Base-by-base conservation (phyloP, 2,797 vertebrate genomes). In the Sylvilagus floridanus region DNA sequence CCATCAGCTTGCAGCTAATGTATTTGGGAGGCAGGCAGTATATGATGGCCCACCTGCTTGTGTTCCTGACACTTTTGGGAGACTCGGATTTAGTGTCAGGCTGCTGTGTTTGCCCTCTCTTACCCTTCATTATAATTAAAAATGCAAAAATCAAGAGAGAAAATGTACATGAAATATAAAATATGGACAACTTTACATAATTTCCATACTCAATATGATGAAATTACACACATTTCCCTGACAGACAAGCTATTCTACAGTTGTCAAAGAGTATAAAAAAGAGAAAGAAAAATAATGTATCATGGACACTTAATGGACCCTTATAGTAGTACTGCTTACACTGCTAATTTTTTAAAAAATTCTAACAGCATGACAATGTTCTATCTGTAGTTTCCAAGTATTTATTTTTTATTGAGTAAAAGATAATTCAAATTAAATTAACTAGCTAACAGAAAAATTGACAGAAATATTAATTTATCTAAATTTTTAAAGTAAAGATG, bases 341-440 rank as follows among this genome's bases (percentile, higher is more conserved):
- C 10, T 87, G 28, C 21, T 88, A 69, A 89, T 50, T 52, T 72
- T 50, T 62, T 86, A 68, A n/a, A 73, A 60, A 75, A 62, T 83
- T 88, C 6, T 84, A 90, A 90, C 32, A 35, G 7, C 9, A 32
- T 19, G 62, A 30, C 6, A 90, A 54, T 90, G 8, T 68, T 95
- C 62, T 47, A 81, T 95, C 90, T 78, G 16, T 47, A 54, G 9
- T 90, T 93, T 60, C 69, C 37, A 93, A 88, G 12, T 75, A 54
- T 37, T 90, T 30, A 60, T 57, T 78, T 94, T 91, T 42, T 37
- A 86, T 79, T 26, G 16, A 90, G 28, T 87, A 0, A 83, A 85
- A 78, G 19, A 42, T 50, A 66, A 90, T 90, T 81, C 19, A 96
- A 69, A 77, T 83, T 78, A 87, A 81, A 54, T 83, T 86, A 32